phyloP scores from a whole-genome alignment of 2,888 invertebrate genomes.

The Folsomia manolachei region DNA sequence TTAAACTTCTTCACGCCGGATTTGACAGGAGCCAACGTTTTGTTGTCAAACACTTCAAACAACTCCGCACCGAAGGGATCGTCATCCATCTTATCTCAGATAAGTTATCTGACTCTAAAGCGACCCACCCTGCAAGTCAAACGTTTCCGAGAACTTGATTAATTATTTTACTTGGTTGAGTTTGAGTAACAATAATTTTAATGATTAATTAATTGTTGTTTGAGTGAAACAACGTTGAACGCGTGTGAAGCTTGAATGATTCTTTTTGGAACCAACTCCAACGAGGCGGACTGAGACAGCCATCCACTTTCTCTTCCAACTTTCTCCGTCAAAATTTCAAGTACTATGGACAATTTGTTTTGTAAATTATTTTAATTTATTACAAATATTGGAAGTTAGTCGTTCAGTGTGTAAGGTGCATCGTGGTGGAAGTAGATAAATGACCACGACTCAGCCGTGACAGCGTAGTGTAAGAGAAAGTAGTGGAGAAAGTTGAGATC shows the following conservation, averaged over 20 bases:
- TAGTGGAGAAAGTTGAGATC: background rate
- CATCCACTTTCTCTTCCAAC: too few relatives aligned
- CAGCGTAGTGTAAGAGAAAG: too few relatives aligned
- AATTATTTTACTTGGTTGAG: background rate
- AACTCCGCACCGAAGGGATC: conserved; percentile 35
- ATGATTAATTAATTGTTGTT: background rate
- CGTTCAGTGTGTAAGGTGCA: too few relatives aligned
- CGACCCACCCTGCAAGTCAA: background rate
- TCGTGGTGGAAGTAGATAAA: background rate
- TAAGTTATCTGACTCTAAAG: background rate
- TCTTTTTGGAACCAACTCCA: too few relatives aligned
- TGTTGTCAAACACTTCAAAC: conserved; percentile 36
- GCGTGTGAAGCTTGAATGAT: too few relatives aligned
- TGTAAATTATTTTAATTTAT: too few relatives aligned
- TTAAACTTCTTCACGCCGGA: background rate
- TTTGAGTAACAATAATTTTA: background rate
- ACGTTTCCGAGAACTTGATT: background rate
- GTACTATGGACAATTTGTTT: too few relatives aligned
- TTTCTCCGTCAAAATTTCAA: too few relatives aligned
- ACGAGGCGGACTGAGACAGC: too few relatives aligned
- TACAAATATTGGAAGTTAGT: too few relatives aligned
- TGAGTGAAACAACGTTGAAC: too few relatives aligned
- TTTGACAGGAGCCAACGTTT: background rate
- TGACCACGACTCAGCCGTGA: too few relatives aligned
- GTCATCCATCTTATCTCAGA: conserved; percentile 11